Base-by-base conservation (phyloP, 2,888 invertebrate genomes). In the Branchellion lobata region DNA sequence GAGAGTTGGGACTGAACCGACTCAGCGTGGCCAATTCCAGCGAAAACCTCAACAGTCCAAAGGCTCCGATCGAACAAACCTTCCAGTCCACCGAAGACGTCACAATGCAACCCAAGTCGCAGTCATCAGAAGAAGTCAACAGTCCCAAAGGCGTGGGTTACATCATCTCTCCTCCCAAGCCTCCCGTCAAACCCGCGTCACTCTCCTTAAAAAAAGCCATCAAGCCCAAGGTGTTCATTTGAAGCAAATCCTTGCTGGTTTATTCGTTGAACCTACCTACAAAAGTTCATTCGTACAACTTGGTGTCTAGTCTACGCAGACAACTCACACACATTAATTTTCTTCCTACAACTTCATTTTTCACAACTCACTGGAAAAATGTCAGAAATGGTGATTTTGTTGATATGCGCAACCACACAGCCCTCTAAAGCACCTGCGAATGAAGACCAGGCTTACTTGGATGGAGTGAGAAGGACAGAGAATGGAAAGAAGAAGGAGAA, bases 401-500 rank as follows among this genome's bases (percentile, higher is more conserved):
- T n/a, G n/a, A n/a, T n/a, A n/a, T n/a, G n/a, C n/a, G n/a, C 40
- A 40, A 8, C 40, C 5, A 40, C 40, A 33, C 36, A 73, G 73
- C n/a, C 72, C 34, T 11, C 79, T 0, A 53, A 79, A 72, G 31
- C 27, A 36, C 27, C 31, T 0, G 76, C 51, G 0, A 31, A 27
- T 0, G 68, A 75, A 65, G 74, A 61, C n/a, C 33, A 14, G n/a
- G 61, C 31, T 8, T 40, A 76, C 1, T 31, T 76, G 1, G 76
- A 76, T 3, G 53, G 34, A 53, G 76, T 76, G 21, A 27, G 61
- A 31, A 40, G 76, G 36, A 76, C 57, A 18, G 76, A 79, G 14
- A 78, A 78, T 29, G 69, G 80, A 34, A 74, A 71, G 18, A 77
- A 93, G 83, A 93, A 93, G 85, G 93, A 93, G 51, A 77, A 80